Evolutionary conservation across 1,140 invertebrate genomes (phyloP).

Genomic region (Nasonia vitripennis): DNA sequence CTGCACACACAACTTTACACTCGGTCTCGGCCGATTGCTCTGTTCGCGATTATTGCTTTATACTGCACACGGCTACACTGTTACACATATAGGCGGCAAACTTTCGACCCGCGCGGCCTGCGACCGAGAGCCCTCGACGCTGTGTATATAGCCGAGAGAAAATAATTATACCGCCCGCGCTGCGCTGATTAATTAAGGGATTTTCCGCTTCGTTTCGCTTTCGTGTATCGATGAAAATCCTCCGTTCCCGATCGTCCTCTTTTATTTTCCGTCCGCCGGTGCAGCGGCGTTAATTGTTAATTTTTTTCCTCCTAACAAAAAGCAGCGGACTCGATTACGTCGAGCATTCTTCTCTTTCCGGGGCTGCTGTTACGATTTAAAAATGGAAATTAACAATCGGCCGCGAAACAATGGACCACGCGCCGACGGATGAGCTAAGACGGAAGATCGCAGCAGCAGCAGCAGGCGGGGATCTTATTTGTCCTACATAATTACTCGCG

Average conservation of each 20-base stretch:
- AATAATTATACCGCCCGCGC: slow-evolving; percentile 28
- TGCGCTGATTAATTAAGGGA: slow-evolving; percentile 51
- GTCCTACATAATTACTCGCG: slow-evolving; percentile 42
- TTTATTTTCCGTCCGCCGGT: neutral
- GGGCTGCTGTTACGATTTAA: neutral
- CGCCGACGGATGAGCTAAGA: neutral
- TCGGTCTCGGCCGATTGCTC: neutral
- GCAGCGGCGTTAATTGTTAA: neutral
- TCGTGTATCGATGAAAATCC: slow-evolving; percentile 26
- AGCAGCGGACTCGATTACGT: neutral
- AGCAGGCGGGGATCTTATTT: slow-evolving; percentile 42
- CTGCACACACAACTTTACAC: neutral
- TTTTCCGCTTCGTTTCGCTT: slow-evolving; percentile 40
- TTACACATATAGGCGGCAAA: slow-evolving; percentile 11
- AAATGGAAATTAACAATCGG: neutral
- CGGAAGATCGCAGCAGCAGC: neutral
- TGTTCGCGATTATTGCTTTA: slow-evolving; percentile 39
- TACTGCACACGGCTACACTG: neutral
- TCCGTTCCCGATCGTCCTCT: neutral
- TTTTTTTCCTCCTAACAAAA: neutral
- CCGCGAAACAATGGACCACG: neutral
- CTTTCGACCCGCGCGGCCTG: neutral
- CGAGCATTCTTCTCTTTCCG: neutral
- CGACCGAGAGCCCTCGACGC: neutral
- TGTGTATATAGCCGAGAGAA: neutral